Evolutionary conservation across 2,797 vertebrate species (phyloP).

Genomic region (Ispidina picta): DNA sequence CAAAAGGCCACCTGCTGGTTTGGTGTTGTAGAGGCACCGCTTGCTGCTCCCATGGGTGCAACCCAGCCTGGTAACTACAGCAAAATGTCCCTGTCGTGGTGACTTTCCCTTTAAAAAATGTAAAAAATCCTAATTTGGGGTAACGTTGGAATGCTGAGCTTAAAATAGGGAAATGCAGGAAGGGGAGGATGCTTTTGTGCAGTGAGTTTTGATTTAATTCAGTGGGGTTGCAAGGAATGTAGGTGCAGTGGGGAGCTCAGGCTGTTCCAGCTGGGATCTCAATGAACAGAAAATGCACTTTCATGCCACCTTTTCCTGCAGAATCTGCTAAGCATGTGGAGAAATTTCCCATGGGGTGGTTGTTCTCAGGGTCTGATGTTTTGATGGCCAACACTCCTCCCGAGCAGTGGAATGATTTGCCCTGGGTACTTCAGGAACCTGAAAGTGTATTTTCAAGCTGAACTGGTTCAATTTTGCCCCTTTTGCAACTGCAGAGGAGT

Average conservation of each 20-base stretch:
- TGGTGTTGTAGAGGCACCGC: background rate
- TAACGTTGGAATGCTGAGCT: background rate
- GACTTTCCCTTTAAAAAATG: background rate
- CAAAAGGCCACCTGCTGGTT: background rate
- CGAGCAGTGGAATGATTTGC: background rate
- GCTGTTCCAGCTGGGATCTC: background rate
- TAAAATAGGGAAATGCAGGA: background rate
- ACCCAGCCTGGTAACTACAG: background rate
- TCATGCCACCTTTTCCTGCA: background rate
- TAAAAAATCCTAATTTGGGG: background rate
- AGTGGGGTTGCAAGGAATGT: background rate
- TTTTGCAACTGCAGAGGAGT: background rate
- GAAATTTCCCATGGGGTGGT: fast-evolving
- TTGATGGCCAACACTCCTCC: background rate
- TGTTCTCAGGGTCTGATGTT: background rate
- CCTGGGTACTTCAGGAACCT: background rate
- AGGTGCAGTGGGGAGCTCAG: background rate
- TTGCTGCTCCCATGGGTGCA: background rate
- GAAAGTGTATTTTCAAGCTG: background rate
- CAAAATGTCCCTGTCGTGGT: background rate
- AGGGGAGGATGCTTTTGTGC: background rate
- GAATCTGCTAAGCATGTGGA: background rate
- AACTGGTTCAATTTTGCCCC: background rate
- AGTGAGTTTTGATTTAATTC: background rate
- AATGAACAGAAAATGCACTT: background rate